Base-by-base conservation (phyloP, 1,140 invertebrate genomes). In the Philopotamus ludificatus region DNA sequence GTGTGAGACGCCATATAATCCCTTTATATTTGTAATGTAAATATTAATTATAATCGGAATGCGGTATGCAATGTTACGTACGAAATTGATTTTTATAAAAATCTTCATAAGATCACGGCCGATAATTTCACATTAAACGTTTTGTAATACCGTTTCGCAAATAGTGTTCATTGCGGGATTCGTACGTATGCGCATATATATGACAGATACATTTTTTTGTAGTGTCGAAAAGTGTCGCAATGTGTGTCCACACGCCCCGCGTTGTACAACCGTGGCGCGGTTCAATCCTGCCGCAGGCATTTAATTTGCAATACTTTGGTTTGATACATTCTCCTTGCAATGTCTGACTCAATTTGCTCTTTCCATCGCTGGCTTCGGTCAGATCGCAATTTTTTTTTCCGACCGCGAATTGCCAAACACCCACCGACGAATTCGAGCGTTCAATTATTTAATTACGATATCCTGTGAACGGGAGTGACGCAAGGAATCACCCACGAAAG, bases 271-370 rank as follows among this genome's bases (percentile, higher is more conserved):
- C 20, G 8, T 47, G 16, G 57, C 57, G 47, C 22, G 42, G 45
- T 47, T 16, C 57, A 22, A 60, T 60, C 44, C 41, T 15, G 57
- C 57, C 57, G 15, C 21, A 15, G 57, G 57, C 57, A 15, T 26
- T 45, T 25, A 60, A 60, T 60, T 60, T 60, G 57, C 57, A 60
- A 60, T 60, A 34, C 26, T 16, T 16, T 42, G 39, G 57, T 60
- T 4, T 12, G 18, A n/a, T 47, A 47, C 44, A 16, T 47, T 47
- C 22, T 54, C 51, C 44, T n/a, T 47, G 10, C 44, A 20, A 20
- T 16, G 44, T 47, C 28, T 47, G 51, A 54, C 22, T 23, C 22
- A 54, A 47, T 47, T 15, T 26, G 54, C 42, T 57, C 54, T 50
- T 21, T 50, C 47, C 28, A 34, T 34, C 28, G 28, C 28, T 34